Conservation (phyloP, 2,797 vertebrate species). For the Gallinago solitaria region DNA sequence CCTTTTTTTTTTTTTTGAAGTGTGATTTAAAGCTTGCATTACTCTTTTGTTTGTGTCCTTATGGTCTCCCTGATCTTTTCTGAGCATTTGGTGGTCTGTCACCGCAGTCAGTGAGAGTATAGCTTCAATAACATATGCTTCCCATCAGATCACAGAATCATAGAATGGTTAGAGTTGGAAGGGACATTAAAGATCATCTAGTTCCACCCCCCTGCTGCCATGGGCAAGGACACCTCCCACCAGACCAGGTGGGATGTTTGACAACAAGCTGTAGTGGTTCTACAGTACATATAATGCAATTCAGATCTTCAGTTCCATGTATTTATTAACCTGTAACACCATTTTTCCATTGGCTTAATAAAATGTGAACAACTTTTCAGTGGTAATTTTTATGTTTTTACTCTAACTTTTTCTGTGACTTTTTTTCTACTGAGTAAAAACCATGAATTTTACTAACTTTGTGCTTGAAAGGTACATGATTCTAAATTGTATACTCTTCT, state of each 20-base stretch:
- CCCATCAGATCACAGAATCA: background rate
- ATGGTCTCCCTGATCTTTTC: background rate
- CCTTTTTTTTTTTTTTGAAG: background rate
- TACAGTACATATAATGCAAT: background rate
- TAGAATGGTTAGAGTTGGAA: background rate
- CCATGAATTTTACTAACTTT: background rate
- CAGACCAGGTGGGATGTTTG: background rate
- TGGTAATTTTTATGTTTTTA: background rate
- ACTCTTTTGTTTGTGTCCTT: background rate
- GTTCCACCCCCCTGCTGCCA: background rate
- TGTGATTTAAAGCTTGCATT: background rate
- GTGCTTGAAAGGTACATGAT: background rate
- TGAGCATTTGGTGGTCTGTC: background rate
- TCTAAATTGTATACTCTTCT: background rate
- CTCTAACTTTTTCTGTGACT: background rate
- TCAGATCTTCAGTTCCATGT: background rate
- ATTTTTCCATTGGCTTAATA: background rate
- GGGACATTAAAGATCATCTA: background rate
- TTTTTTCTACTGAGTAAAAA: background rate
- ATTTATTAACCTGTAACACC: background rate
- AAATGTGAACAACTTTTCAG: background rate
- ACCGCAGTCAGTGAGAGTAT: background rate
- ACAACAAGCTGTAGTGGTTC: background rate
- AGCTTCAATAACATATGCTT: background rate
- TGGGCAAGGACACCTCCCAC: background rate